Evolutionary conservation across 2,113 vertebrate genomes (phyloP), one percentile per base, ranked within the genome.

Genomic region (Phalacrocorax aristotelis): DNA sequence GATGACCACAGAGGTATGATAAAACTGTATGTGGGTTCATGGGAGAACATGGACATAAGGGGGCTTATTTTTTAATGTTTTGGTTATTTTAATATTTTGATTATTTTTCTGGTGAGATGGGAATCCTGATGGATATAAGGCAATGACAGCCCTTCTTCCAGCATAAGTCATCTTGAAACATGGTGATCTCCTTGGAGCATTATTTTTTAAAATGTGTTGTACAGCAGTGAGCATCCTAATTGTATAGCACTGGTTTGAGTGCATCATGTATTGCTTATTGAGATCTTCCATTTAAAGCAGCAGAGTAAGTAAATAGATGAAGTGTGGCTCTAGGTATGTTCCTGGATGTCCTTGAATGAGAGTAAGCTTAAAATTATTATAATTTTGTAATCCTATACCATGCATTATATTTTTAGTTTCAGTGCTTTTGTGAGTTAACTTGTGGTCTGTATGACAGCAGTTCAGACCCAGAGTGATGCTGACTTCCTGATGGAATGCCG

Each of bases 401-500:
- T 3, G 4, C 9, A 4, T 49, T 42, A 6, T 0, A 22, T 48
- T 46, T 85, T 6, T 79, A 22, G 19, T 64, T 65, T 42, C 55
- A 14, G 42, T 68, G 81, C 23, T 74, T 89, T 71, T n/a, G 22
- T 2, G 8, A 58, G 27, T 27, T 84, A 15, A 20, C 17, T 19
- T 60, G 40, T 48, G 21, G 14, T 21, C 25, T 71, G 42, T 42
- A 6, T 81, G 69, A 13, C 34, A 44, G 44, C 26, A 13, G 32
- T 10, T 54, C 42, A 9, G 32, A 44, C 11, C 20, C 21, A 9
- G 42, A 7, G 49, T 3, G 46, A 3, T 48, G 26, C 36, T 83
- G 57, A 20, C 3, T 42, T n/a, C 40, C n/a, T 1, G 3, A 7
- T 0, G 19, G 60, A 3, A 57, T 30, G 46, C 3, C 26, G 32